Evolutionary conservation across 1,140 invertebrate genomes (phyloP).

Genomic region (Drosophila ogumai): DNA sequence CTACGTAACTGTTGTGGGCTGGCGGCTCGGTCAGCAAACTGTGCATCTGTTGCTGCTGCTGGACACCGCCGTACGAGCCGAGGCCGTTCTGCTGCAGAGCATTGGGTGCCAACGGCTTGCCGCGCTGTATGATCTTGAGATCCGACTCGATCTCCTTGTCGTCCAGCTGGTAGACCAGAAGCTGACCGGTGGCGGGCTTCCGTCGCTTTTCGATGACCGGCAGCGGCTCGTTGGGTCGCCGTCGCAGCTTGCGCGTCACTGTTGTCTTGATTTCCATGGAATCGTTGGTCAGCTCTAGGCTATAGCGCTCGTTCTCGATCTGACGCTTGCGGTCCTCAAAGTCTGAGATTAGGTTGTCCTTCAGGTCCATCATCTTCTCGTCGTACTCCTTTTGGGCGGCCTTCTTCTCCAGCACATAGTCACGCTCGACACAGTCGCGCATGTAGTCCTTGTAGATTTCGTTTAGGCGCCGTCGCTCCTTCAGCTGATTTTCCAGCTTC

Average conservation of each 20-base stretch:
- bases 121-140: constrained; percentile 92
- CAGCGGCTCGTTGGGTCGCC: constrained; percentile 96
- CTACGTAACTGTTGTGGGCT: constrained; percentile 86
- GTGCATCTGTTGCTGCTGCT: constrained; percentile 54
- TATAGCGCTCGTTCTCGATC: constrained; percentile 94
- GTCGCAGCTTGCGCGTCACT: constrained; percentile 94
- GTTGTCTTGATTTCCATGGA: constrained; percentile 92
- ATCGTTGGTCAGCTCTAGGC: constrained; percentile 94
- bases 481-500: constrained; percentile 92
- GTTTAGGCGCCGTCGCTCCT: constrained; percentile 92
- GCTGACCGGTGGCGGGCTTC: constrained; percentile 90
- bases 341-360: constrained; percentile 95
- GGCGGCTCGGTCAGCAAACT: constrained; percentile 61
- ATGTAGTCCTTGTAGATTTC: constrained; percentile 93
- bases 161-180: constrained; percentile 94
- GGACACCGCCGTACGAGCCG: constrained; percentile 48
- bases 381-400: constrained; percentile 96
- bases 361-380: constrained; percentile 95
- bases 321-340: constrained; percentile 96
- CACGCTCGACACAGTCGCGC: constrained; percentile 93
- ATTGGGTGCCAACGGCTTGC: constrained; percentile 85
- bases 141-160: constrained; percentile 96
- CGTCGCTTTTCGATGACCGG: constrained; percentile 93
- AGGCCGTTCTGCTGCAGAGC: constrained; percentile 77
- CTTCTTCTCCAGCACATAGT: constrained; percentile 95